These are phyloP conservation scores for Bombus confusus DNA, from an alignment of 1,140 invertebrate genomes.

Conservation along the genomic window DNA sequence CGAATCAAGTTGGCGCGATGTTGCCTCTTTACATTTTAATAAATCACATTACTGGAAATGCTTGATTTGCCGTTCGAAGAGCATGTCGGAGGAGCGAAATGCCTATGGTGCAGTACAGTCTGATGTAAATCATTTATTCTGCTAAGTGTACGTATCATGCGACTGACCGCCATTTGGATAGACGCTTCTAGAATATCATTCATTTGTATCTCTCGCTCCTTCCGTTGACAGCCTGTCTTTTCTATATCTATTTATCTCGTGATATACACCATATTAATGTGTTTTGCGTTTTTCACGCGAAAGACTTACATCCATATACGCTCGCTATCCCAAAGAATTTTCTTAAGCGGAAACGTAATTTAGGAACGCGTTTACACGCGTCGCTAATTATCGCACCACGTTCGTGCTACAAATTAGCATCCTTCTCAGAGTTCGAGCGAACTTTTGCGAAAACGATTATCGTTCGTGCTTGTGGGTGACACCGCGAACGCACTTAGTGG, in stretches of 20 bases:
- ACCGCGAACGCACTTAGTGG: conserved; percentile 17
- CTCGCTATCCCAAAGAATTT: not conserved
- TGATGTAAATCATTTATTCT: conserved; percentile 56
- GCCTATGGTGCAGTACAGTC: not conserved
- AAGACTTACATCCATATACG: too few relatives aligned
- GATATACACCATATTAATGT: conserved; percentile 1
- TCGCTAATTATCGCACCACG: not conserved
- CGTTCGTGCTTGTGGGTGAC: conserved; percentile 9
- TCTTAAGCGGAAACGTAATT: conserved; percentile 5
- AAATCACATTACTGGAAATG: conserved; percentile 13
- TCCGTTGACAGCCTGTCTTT: conserved; percentile 26
- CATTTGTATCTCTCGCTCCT: conserved; percentile 55
- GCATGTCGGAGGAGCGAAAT: not conserved
- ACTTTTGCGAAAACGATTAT: conserved; percentile 25
- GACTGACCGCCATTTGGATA: conserved; percentile 62
- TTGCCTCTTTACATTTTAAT: not conserved
- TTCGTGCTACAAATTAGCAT: conserved; percentile 9
- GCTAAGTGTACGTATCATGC: conserved; percentile 54
- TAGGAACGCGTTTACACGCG: not conserved
- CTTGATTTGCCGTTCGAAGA: conserved; percentile 14
- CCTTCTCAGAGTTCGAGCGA: not conserved
- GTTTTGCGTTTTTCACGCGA: not conserved
- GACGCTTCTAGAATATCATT: conserved; percentile 66
- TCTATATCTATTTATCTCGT: conserved; percentile 5
- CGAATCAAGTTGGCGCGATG: not conserved